These are phyloP conservation scores for Megathymus violae DNA, from an alignment of 1,140 invertebrate genomes.

Conservation along the genomic window DNA sequence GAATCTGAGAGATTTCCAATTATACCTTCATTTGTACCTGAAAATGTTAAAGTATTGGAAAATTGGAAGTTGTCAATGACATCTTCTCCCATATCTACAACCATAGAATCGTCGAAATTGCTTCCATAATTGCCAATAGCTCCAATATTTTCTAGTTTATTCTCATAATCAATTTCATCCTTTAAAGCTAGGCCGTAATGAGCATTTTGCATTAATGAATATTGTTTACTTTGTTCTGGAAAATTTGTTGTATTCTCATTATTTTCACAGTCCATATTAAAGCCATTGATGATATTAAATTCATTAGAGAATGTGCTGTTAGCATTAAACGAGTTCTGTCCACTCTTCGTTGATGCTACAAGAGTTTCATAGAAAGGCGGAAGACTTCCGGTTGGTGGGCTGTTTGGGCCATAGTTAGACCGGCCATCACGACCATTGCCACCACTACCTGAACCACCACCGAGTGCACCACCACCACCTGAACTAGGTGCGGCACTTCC, in stretches of 20 bases:
- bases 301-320: conserved; percentile 83
- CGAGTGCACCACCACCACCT: conserved; percentile 84
- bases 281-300: conserved; percentile 85
- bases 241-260: conserved; percentile 81
- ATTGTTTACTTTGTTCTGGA: conserved; percentile 87
- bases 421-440: conserved; percentile 89
- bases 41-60: conserved; percentile 91
- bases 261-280: conserved; percentile 91
- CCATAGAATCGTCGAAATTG: conserved; percentile 90
- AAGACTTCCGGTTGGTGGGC: conserved; percentile 91
- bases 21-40: conserved; percentile 88
- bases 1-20: conserved; percentile 75
- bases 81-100: conserved; percentile 90
- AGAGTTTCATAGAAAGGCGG: conserved; percentile 94
- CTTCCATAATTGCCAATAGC: conserved; percentile 86
- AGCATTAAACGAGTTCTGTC: conserved; percentile 86
- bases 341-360: conserved; percentile 85
- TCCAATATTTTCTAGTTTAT: conserved; percentile 88
- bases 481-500: conserved; percentile 84
- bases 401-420: conserved; percentile 92
- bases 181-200: conserved; percentile 91
- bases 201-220: conserved; percentile 92
- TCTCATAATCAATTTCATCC: conserved; percentile 90
- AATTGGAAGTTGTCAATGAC: conserved; percentile 92
- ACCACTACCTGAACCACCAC: conserved; percentile 87